phyloP scores from a whole-genome alignment of 2,888 invertebrate species.

The Pandemis heparana region DNA sequence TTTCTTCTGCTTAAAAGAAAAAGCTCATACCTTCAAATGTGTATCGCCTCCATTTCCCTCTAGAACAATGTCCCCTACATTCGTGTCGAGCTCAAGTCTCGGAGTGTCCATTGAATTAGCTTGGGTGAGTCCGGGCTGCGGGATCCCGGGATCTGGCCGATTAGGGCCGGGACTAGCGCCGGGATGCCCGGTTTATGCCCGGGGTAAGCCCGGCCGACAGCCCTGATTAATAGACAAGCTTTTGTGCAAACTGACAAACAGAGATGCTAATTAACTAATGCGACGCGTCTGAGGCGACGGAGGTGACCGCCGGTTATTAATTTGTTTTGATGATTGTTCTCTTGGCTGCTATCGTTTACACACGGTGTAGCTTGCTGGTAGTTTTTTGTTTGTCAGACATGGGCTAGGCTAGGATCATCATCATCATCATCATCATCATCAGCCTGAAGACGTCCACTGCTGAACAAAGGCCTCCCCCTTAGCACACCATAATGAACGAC shows the following conservation, averaged over 20 bases:
- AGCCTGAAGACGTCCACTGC: too few species aligned
- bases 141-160: background rate
- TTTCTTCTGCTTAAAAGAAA: background rate
- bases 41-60: background rate
- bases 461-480: too few species aligned
- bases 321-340: background rate
- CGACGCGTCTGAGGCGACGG: background rate
- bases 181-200: background rate
- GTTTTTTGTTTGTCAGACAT: too few species aligned
- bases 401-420: too few species aligned
- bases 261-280: slow-evolving; percentile 10
- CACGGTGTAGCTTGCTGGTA: background rate
- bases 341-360: background rate
- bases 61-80: background rate
- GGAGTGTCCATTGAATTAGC: slow-evolving; percentile 9
- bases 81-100: background rate
- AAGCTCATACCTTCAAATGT: background rate
- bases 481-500: too few species aligned
- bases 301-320: background rate
- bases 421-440: too few species aligned
- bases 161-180: background rate
- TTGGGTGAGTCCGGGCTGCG: background rate
- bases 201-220: background rate
- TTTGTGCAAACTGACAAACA: slow-evolving; percentile 6
- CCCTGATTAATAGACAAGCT: slow-evolving; percentile 6